Base-by-base conservation (phyloP, 2,113 vertebrate genomes). In the Oophaga pumilio region DNA sequence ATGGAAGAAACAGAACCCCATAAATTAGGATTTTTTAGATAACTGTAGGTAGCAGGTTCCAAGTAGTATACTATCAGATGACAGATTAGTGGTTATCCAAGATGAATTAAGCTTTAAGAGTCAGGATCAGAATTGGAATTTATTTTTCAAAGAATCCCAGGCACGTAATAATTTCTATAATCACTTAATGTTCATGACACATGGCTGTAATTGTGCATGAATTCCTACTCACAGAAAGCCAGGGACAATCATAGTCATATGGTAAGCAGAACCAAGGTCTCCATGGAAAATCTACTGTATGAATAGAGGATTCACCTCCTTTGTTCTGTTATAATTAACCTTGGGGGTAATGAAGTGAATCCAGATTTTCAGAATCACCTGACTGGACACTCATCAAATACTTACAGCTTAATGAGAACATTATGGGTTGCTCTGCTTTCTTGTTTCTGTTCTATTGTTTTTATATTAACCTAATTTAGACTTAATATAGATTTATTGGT, bases 401-500 rank as follows among this genome's bases (percentile, higher is more conserved):
- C 91, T 87, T 49, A 0, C 59, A 90, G 89, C 79, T 87, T 93
- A 93, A 93, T 93, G 91, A 94, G 93, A 89, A 93, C 88, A 82
- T 93, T 92, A 93, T 90, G 89, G 89, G 90, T 87, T 88, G 90
- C 82, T 91, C 43, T 89, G 71, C 88, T 76, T 57, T 69, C 88
- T 90, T 91, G 87, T 91, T 88, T 85, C 86, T 69, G 87, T 91
- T 90, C 90, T 86, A 89, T 91, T 90, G 4, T 91, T 92, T 91
- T 90, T 90, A 89, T 90, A 91, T 91, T 91, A 82, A 79, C 89
- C 87, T 93, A 92, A 93, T 93, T 93, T 91, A 0, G 3, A 76
- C 85, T 60, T 93, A 93, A 93, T 86, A 79, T 78, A 87, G 90
- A 92, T 93, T 91, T 93, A 94, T 92, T 90, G 69, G 60, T 14